These are phyloP conservation scores for Cantharis flavilabris DNA, from an alignment of 2,888 invertebrate genomes.

Conservation along the genomic window DNA sequence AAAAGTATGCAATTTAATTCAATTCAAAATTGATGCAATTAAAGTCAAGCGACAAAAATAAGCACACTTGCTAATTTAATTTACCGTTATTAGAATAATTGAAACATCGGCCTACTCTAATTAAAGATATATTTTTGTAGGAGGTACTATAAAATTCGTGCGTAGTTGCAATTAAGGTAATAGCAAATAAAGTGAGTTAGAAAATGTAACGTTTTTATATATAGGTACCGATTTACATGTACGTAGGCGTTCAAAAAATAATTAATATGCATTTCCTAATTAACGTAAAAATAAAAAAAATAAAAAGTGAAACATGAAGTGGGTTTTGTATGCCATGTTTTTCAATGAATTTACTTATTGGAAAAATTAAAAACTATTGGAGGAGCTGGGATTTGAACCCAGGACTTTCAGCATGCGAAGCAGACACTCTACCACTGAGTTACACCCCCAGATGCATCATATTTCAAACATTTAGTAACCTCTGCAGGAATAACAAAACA, in stretches of 20 bases:
- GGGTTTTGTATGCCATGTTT: not conserved
- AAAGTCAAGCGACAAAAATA: not conserved
- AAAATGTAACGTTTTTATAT: not conserved
- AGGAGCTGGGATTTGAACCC: conserved; percentile 55
- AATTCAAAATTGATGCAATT: not conserved
- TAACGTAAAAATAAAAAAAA: not conserved
- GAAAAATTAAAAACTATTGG: conserved; percentile 36
- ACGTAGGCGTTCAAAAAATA: not conserved
- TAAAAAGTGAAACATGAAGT: not conserved
- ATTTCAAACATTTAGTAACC: not conserved
- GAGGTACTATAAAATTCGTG: not conserved
- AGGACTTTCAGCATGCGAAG: conserved; percentile 59
- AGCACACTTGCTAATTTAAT: not conserved
- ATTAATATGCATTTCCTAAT: not conserved
- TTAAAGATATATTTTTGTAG: not conserved
- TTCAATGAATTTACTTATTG: not conserved
- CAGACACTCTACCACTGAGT: conserved; percentile 59
- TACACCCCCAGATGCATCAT: conserved; percentile 45
- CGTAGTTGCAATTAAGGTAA: not conserved
- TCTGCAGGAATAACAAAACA: too few species aligned
- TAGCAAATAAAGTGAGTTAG: not conserved
- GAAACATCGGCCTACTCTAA: not conserved
- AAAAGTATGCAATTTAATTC: not conserved
- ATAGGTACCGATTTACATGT: not conserved
- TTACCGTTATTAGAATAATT: not conserved